These are phyloP conservation scores for Agrochola circellaris DNA, from an alignment of 2,888 invertebrate species.

Conservation along the genomic window DNA sequence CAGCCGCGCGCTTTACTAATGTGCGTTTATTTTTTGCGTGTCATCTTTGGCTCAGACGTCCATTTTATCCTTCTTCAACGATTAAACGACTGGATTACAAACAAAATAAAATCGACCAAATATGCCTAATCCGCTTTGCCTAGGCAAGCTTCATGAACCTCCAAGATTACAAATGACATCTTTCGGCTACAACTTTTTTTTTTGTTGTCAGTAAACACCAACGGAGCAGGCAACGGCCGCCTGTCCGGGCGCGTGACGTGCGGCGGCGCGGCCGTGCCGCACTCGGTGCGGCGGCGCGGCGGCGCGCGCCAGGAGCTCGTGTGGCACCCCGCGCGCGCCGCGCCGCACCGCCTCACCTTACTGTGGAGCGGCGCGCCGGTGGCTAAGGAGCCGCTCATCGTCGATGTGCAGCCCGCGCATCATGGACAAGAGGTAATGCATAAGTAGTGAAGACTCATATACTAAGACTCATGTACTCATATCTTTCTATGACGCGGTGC, in stretches of 20 bases:
- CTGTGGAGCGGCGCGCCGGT: conserved; percentile 96
- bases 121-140: too few species aligned
- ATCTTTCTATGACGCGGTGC: not conserved
- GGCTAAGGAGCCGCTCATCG: conserved; percentile 88
- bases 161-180: not conserved
- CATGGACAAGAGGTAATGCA: conserved; percentile 92
- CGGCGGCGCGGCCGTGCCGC: conserved; percentile 95
- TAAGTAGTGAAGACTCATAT: not conserved
- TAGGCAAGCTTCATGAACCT: too few species aligned
- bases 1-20: not conserved
- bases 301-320: conserved; percentile 94
- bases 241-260: conserved; percentile 95
- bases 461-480: too few species aligned
- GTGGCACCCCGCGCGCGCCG: conserved; percentile 96
- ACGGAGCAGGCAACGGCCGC: conserved; percentile 96
- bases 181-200: not conserved
- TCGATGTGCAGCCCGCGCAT: conserved; percentile 91
- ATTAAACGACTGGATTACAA: too few species aligned
- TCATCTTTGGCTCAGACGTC: not conserved
- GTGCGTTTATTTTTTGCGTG: not conserved
- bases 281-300: conserved; percentile 94
- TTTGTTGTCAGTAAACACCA: conserved; percentile 91
- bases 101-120: too few species aligned
- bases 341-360: conserved; percentile 96
- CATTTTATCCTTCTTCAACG: not conserved